Evolutionary conservation across 1,140 invertebrate species (phyloP), one percentile per base, ranked within the genome.

Genomic region (Anastrepha ludens): DNA sequence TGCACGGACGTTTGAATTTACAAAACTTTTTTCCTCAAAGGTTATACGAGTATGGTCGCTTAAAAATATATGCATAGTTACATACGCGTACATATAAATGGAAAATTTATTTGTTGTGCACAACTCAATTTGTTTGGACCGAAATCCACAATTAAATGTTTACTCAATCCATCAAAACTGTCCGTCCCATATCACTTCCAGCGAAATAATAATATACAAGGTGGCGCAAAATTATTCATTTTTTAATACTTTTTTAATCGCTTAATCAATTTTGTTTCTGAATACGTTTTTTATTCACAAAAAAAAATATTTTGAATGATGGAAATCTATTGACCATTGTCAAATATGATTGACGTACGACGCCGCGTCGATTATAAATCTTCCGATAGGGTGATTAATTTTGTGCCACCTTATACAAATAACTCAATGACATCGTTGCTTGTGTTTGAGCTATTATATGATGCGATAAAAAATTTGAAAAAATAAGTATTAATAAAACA

Each of bases 31-130:
- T 55, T 6, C 50, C 3, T 3, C 50, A 29, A 29, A 29, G 29
- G 29, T 29, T 29, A 29, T 29, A 29, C 29, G 29, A 29, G 29
- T 29, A 29, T 29, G 29, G 29, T 29, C 29, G 29, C 1, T 29
- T 29, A 29, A 29, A 29, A 29, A 29, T 29, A 0, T 29, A 29
- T 29, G 7, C 8, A 29, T 13, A 67, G 65, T 39, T 11, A 13
- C 20, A 39, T 13, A 13, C 4, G 7, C 17, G 41, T 17, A 29
- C 39, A 44, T 44, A 15, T 74, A 44, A 74, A 74, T 47, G 39
- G 67, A 74, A 41, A 47, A 47, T 74, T 74, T 74, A 74, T 74
- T 74, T 74, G 67, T 74, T 74, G 50, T 74, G 17, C 44, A 44
- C 39, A 44, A 74, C 39, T 17, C 67, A 74, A 74, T 74, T 74